Evolutionary conservation across 2,113 vertebrate species (phyloP).

Genomic region (Cichladusa arquata): DNA sequence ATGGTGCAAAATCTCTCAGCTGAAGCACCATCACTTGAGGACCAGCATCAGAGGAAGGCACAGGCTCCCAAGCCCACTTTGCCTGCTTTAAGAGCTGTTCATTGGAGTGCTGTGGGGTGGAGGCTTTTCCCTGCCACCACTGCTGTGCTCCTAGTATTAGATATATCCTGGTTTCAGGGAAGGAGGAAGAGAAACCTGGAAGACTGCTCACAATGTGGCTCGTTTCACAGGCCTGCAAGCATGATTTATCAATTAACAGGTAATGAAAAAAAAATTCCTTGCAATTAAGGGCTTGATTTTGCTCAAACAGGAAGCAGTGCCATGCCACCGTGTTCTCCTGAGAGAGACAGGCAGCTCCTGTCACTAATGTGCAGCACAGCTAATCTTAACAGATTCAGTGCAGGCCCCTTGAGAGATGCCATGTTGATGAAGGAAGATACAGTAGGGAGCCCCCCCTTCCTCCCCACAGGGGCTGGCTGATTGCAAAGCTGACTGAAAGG

Average conservation of each 20-base stretch:
- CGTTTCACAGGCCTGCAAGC: conserved; percentile 53
- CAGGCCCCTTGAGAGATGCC: conserved; percentile 81
- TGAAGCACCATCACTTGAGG: neutral
- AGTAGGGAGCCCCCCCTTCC: conserved; percentile 67
- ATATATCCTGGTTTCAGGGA: neutral
- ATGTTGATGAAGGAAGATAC: conserved; percentile 79
- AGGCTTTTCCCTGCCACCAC: neutral
- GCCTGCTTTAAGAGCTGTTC: neutral
- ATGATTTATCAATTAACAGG: conserved; percentile 98
- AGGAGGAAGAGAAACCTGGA: conserved; percentile 5
- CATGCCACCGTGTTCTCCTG: conserved; percentile 79
- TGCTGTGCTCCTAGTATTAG: neutral
- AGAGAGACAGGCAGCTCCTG: conserved; percentile 83
- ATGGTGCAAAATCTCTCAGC: neutral
- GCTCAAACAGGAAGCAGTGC: conserved; percentile 89
- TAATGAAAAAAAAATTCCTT: conserved; percentile 92
- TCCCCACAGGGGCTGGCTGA: conserved; percentile 68
- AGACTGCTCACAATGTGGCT: conserved; percentile 20
- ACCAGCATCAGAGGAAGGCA: neutral
- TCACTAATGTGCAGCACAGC: conserved; percentile 85
- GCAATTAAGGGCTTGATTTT: conserved; percentile 97
- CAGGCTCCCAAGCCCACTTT: neutral
- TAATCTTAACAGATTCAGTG: conserved; percentile 85
- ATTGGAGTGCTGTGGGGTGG: neutral
- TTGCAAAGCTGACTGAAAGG: conserved; percentile 73